phyloP scores from a whole-genome alignment of 2,113 vertebrate genomes.

The Malurus elegans region DNA sequence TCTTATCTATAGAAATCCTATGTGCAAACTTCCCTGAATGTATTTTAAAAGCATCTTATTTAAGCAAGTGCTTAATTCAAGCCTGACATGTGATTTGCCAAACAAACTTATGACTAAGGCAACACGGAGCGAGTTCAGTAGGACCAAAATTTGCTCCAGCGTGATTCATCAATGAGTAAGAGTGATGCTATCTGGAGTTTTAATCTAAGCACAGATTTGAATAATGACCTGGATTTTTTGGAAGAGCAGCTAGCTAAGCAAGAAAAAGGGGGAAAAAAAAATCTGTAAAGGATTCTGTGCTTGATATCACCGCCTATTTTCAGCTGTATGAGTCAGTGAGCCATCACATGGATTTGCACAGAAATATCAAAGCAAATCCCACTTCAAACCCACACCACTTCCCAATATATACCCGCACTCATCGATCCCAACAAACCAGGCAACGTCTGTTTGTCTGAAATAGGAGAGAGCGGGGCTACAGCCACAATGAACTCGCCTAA shows the following conservation, averaged over 20 bases:
- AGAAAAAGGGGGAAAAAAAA: neutral
- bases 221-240: conserved; percentile 54
- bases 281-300: conserved; percentile 15
- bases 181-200: conserved; percentile 47
- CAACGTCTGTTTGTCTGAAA: neutral
- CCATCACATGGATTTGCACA: conserved; percentile 60
- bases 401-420: conserved; percentile 62
- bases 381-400: conserved; percentile 66
- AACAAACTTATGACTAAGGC: conserved; percentile 61
- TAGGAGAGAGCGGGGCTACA: neutral
- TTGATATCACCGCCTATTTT: conserved; percentile 60
- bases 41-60: neutral
- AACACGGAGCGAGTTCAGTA: conserved; percentile 14
- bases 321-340: conserved; percentile 53
- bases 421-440: neutral
- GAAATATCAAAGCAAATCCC: conserved; percentile 70
- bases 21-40: neutral
- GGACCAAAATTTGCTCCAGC: conserved; percentile 19
- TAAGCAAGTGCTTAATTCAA: conserved; percentile 41
- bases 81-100: conserved; percentile 51
- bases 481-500: neutral
- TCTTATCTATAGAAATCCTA: neutral
- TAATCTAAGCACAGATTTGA: conserved; percentile 34
- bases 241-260: conserved; percentile 54
- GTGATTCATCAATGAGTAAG: conserved; percentile 68